Base-by-base conservation (phyloP, 1,140 invertebrate species). In the Drosophila nebulosa region DNA sequence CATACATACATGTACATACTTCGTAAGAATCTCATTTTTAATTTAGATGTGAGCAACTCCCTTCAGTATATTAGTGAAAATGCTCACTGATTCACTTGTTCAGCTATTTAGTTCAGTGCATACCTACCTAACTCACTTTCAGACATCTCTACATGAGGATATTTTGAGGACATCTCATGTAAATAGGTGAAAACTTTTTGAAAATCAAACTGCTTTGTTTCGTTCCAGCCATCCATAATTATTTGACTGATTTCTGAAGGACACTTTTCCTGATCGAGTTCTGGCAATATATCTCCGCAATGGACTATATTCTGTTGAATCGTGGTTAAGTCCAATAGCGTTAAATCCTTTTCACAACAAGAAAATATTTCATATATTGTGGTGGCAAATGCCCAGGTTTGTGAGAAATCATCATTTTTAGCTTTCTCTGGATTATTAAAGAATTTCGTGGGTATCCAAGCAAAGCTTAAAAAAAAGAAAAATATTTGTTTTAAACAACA, bases 301-400 rank as follows among this genome's bases (percentile, higher is more conserved):
- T 57, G n/a, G n/a, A n/a, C n/a, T n/a, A n/a, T n/a, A n/a, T n/a
- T n/a, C n/a, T n/a, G n/a, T n/a, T n/a, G n/a, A n/a, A n/a, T n/a
- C n/a, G n/a, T n/a, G n/a, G n/a, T n/a, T n/a, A n/a, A n/a, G n/a
- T n/a, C n/a, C 4, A 81, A 0, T 0, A 7, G 60, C 4, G 69
- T 62, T 59, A 81, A 5, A 1, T 69, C 66, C 1, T 92, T 86
- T 64, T 93, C 91, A 27, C 96, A 97, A 79, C 94, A 95, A 0
- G 95, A 95, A 92, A 98, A 98, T 69, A 98, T 96, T 92, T 98
- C 95, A 96, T 97, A 98, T 9, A 97, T 83, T 7, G 97, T 97
- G 14, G 97, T 98, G 1, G 95, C 96, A 79, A 97, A 95, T 12
- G 97, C 96, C 96, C 97, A 98, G 18, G 97, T 94, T 86, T 98